phyloP scores from a whole-genome alignment of 1,140 invertebrate genomes.

The Microplitis demolitor region DNA sequence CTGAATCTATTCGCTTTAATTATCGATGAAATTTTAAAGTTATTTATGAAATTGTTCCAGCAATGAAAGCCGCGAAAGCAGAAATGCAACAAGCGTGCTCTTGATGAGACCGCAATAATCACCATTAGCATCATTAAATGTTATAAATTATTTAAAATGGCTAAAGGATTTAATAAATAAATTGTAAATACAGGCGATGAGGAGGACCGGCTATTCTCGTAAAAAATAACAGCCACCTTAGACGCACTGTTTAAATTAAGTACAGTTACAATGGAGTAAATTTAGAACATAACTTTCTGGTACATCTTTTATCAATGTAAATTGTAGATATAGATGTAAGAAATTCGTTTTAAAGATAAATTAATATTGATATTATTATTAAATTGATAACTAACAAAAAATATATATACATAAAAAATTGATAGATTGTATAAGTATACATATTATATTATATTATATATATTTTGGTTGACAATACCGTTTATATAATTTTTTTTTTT shows the following conservation, averaged over 20 bases:
- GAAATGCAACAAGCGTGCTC: slow-evolving; percentile 68
- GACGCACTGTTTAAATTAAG: slow-evolving; percentile 6
- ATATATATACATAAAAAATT: slow-evolving; percentile 10
- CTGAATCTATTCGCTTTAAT: too few species aligned
- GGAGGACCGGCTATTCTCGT: not conserved
- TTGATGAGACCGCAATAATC: slow-evolving; percentile 59
- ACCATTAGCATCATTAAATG: slow-evolving; percentile 20
- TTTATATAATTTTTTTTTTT: too few species aligned
- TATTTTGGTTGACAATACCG: not conserved
- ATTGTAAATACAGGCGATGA: slow-evolving; percentile 22
- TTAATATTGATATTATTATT: too few species aligned
- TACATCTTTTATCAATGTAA: slow-evolving; percentile 9
- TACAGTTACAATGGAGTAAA: not conserved
- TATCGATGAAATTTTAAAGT: too few species aligned
- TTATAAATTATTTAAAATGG: slow-evolving; percentile 12
- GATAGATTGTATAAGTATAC: not conserved
- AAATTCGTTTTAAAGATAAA: slow-evolving; percentile 10
- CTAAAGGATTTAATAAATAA: slow-evolving; percentile 2
- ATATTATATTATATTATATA: slow-evolving; percentile 4
- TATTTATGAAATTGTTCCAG: slow-evolving; percentile 55
- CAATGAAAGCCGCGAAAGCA: slow-evolving; percentile 70
- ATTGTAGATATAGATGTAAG: slow-evolving; percentile 26
- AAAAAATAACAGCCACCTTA: not conserved
- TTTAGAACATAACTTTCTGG: not conserved
- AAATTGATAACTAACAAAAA: not conserved